Conservation (phyloP, 2,797 vertebrate species). For the Huso huso region DNA sequence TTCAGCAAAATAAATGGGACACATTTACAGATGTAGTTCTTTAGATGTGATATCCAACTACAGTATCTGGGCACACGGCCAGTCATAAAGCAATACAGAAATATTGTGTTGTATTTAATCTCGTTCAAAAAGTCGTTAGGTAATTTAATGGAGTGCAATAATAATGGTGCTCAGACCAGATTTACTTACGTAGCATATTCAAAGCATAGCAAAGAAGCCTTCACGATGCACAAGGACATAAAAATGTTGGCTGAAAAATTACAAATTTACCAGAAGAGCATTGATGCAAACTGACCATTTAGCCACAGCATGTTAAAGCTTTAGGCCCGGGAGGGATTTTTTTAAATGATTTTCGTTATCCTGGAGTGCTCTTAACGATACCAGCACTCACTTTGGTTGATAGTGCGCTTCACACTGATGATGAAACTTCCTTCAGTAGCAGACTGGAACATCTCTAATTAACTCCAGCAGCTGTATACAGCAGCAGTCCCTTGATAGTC, state of each 20-base stretch:
- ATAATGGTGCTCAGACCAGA: not conserved
- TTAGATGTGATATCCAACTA: not conserved
- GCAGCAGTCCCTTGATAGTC: not conserved
- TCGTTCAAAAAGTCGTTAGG: not conserved
- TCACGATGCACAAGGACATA: too few species aligned
- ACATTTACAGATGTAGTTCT: too few species aligned
- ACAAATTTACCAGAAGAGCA: too few species aligned
- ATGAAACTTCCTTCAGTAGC: not conserved
- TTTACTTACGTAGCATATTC: not conserved
- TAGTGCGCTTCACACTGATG: not conserved
- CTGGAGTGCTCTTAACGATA: constrained; percentile 4
- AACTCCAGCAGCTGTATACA: not conserved
- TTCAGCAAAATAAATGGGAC: not conserved
- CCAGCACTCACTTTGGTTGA: not conserved
- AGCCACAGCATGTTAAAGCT: not conserved
- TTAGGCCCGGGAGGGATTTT: not conserved
- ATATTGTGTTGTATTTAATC: constrained; percentile 1
- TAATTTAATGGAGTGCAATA: not conserved
- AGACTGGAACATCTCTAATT: not conserved
- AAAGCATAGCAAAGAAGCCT: not conserved
- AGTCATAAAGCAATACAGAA: not conserved
- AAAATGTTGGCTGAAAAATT: too few species aligned
- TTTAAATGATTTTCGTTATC: not conserved
- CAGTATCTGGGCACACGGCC: not conserved
- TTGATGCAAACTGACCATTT: not conserved